These are phyloP conservation scores for Drosophila serrata DNA, from an alignment of 1,140 invertebrate genomes.

Conservation along the genomic window DNA sequence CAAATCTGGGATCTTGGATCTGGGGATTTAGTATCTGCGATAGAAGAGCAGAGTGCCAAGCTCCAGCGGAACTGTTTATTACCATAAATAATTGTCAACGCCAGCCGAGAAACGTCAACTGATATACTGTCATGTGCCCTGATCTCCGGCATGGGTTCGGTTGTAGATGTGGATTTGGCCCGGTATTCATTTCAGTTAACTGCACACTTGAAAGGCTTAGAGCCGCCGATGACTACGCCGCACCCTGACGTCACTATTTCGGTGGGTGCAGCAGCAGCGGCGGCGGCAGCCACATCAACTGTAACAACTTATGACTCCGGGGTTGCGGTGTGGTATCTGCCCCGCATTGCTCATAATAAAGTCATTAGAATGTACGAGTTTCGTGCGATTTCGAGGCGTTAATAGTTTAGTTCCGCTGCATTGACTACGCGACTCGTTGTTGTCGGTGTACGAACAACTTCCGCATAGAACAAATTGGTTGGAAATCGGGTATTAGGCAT, in stretches of 20 bases:
- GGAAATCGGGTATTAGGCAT: conserved; percentile 41
- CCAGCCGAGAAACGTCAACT: conserved; percentile 70
- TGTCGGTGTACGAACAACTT: conserved; percentile 43
- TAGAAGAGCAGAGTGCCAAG: conserved; percentile 38
- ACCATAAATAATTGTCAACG: conserved; percentile 84
- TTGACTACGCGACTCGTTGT: conserved; percentile 54
- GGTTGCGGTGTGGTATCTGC: conserved; percentile 42
- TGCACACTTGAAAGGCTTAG: conserved; percentile 75
- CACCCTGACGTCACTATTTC: conserved; percentile 77
- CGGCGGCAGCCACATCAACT: conserved; percentile 44
- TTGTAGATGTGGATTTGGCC: conserved; percentile 25
- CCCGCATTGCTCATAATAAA: conserved; percentile 81
- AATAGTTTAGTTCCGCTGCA: conserved; percentile 80
- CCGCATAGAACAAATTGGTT: conserved; percentile 61
- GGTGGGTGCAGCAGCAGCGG: conserved; percentile 62
- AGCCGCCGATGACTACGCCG: conserved; percentile 68
- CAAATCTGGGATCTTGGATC: conserved; percentile 9
- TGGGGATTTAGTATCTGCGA: conserved; percentile 48
- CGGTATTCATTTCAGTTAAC: conserved; percentile 77
- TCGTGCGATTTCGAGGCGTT: conserved; percentile 63
- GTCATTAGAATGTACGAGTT: conserved; percentile 78
- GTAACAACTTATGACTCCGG: conserved; percentile 37
- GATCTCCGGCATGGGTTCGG: conserved; percentile 42
- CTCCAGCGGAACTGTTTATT: conserved; percentile 77
- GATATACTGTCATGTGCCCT: conserved; percentile 72